A percentile compares a stretch with the other conserved stretches of the same genome.
These are phyloP conservation scores for Gortyna flavago DNA, from an alignment of 2,888 invertebrate genomes.

Conservation along the genomic window DNA sequence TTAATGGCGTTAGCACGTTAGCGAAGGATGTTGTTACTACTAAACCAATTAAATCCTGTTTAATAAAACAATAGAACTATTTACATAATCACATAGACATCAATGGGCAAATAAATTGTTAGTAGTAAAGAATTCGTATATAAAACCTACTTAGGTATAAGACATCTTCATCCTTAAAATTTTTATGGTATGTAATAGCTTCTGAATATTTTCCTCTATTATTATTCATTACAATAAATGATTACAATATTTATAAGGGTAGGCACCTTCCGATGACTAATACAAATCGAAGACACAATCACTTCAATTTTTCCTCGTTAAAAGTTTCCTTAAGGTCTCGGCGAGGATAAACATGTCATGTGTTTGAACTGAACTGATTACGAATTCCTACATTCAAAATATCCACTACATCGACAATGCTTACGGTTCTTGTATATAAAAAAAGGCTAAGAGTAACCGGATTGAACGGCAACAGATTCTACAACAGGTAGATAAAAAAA, in stretches of 20 bases:
- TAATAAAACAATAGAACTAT: constrained; percentile 36
- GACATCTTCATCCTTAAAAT: background rate
- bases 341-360: background rate
- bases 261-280: constrained; percentile 10
- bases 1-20: constrained; percentile 15
- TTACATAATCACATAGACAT: constrained; percentile 36
- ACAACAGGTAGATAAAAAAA: background rate
- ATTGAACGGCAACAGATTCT: background rate
- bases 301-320: constrained; percentile 20
- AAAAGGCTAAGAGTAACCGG: background rate
- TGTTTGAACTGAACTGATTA: constrained; percentile 9
- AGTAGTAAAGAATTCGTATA: constrained; percentile 2
- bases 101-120: constrained; percentile 2
- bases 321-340: constrained; percentile 5
- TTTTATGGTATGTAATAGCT: too few relatives aligned
- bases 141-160: background rate
- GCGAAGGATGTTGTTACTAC: background rate
- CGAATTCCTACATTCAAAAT: background rate
- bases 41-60: constrained; percentile 26
- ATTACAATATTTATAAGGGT: background rate
- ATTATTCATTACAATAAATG: background rate
- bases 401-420: background rate
- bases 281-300: background rate
- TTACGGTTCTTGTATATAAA: background rate
- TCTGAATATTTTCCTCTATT: constrained; percentile 4